These are phyloP conservation scores for Channa maculata DNA, from an alignment of 2,113 vertebrate genomes.

Conservation along the genomic window DNA sequence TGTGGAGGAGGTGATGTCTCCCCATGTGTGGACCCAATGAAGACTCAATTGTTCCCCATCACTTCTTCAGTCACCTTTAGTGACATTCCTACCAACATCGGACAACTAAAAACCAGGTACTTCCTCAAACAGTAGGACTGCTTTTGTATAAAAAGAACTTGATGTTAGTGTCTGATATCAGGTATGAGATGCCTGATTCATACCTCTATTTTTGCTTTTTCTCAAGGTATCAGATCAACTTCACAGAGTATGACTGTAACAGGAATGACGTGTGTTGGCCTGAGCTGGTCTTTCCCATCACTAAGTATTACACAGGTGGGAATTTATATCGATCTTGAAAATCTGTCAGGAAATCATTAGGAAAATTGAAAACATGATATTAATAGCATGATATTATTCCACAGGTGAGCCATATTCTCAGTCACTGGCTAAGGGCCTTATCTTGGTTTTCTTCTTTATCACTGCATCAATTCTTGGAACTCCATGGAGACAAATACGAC, in stretches of 20 bases:
- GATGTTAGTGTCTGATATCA: neutral
- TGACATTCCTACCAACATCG: conserved; percentile 81
- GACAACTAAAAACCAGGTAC: conserved; percentile 86
- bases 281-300: conserved; percentile 90
- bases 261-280: conserved; percentile 95
- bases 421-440: conserved; percentile 88
- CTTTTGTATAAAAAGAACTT: neutral
- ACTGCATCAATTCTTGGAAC: conserved; percentile 81
- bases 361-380: neutral
- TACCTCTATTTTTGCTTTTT: neutral
- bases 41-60: conserved; percentile 83
- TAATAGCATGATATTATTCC: neutral
- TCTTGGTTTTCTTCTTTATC: conserved; percentile 84
- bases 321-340: neutral
- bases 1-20: conserved; percentile 80
- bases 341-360: neutral
- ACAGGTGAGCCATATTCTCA: conserved; percentile 89
- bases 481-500: conserved; percentile 85
- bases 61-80: conserved; percentile 90
- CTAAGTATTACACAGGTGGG: conserved; percentile 91
- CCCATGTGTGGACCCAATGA: conserved; percentile 74
- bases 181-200: conserved; percentile 2
- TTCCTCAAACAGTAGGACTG: neutral
- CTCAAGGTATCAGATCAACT: conserved; percentile 91
- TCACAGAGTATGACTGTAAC: conserved; percentile 94